Conservation (phyloP, 2,113 vertebrate genomes). For the Boleophthalmus pectinirostris region DNA sequence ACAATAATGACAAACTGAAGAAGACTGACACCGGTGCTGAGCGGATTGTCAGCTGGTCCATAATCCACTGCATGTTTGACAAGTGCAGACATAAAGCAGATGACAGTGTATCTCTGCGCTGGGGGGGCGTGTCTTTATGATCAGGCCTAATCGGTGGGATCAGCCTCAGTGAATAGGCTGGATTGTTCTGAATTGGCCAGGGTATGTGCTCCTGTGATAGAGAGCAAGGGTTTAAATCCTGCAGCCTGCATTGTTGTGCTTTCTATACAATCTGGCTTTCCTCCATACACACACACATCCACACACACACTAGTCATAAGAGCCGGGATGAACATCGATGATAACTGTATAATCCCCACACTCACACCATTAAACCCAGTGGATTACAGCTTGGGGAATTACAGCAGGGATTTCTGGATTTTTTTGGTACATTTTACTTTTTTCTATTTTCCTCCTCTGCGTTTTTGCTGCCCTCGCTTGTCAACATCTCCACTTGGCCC, state of each 20-base stretch:
- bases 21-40: constrained; percentile 21
- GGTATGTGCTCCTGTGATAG: constrained; percentile 78
- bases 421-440: constrained; percentile 21
- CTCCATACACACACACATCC: constrained; percentile 39
- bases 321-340: constrained; percentile 66
- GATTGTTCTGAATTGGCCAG: constrained; percentile 87
- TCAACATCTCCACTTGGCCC: constrained; percentile 78
- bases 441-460: constrained; percentile 53
- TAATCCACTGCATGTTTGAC: constrained; percentile 35
- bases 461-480: constrained; percentile 70
- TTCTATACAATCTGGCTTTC: constrained; percentile 65
- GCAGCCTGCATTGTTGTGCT: constrained; percentile 60
- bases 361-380: constrained; percentile 70
- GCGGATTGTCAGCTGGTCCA: constrained; percentile 23
- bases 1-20: constrained; percentile 13
- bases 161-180: constrained; percentile 79
- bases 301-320: constrained; percentile 40
- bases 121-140: constrained; percentile 52
- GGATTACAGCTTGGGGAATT: constrained; percentile 80
- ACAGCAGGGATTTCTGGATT: constrained; percentile 69
- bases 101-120: constrained; percentile 23
- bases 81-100: constrained; percentile 24
- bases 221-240: constrained; percentile 68
- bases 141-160: constrained; percentile 63
- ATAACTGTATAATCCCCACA: constrained; percentile 77